Evolutionary conservation across 2,888 invertebrate genomes (phyloP).

Genomic region (Julus scanicus): DNA sequence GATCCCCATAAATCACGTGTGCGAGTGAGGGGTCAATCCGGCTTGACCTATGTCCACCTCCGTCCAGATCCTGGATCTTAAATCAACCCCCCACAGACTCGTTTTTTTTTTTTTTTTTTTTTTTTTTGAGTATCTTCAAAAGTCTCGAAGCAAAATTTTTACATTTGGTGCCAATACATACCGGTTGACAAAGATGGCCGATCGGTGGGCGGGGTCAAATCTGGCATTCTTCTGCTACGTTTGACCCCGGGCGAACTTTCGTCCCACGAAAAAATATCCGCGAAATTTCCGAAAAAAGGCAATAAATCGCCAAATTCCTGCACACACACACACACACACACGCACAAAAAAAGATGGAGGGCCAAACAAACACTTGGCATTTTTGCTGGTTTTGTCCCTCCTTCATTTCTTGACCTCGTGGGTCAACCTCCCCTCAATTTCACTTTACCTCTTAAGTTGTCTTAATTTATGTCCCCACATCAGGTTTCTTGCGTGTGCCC

Average conservation of each 20-base stretch:
- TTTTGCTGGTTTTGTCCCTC: not conserved
- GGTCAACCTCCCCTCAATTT: slow-evolving; percentile 42
- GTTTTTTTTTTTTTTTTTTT: not conserved
- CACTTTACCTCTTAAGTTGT: slow-evolving; percentile 42
- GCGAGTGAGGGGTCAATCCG: not conserved
- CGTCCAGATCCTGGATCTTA: slow-evolving; percentile 23
- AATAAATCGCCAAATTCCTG: slow-evolving; percentile 17
- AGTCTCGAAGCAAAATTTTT: not conserved
- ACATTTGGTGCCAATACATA: slow-evolving; percentile 17
- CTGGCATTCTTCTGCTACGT: not conserved
- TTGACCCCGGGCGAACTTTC: not conserved
- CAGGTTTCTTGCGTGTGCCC: not conserved
- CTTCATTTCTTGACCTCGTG: slow-evolving; percentile 12
- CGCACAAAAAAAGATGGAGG: too few relatives aligned
- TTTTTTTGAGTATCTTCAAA: too few relatives aligned
- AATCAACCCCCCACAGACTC: slow-evolving; percentile 2
- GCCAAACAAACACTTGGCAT: not conserved
- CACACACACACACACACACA: too few relatives aligned
- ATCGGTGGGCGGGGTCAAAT: not conserved
- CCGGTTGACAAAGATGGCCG: slow-evolving; percentile 26
- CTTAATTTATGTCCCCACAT: slow-evolving; percentile 32
- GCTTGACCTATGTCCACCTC: slow-evolving; percentile 21
- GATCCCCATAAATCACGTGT: slow-evolving; percentile 20
- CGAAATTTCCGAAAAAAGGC: slow-evolving; percentile 15
- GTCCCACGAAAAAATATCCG: not conserved